A percentile compares a stretch with the other conserved stretches of the same genome.
Conservation (phyloP, 2,113 vertebrate species). For the Odocoileus virginianus region DNA sequence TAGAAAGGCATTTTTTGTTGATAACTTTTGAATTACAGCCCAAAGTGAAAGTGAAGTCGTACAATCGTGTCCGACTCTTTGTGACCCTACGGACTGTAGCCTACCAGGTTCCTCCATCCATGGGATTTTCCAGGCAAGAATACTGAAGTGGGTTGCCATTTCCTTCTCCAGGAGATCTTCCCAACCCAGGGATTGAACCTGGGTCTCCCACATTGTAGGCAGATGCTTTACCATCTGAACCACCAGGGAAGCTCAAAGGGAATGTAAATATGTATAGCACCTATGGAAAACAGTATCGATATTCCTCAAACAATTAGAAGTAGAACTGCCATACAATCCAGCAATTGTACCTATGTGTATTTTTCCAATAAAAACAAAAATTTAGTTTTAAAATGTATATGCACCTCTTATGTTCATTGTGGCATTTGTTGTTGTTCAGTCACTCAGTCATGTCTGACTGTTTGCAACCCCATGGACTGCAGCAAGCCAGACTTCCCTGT, state of each 20-base stretch:
- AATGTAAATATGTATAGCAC: neutral
- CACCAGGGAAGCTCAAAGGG: neutral
- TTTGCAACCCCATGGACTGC: neutral
- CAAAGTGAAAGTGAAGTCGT: too few species aligned
- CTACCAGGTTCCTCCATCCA: too few species aligned
- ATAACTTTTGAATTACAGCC: neutral
- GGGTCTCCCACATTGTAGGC: too few species aligned
- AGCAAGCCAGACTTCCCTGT: neutral
- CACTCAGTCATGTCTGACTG: neutral
- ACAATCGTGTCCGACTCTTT: too few species aligned
- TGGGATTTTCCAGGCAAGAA: too few species aligned
- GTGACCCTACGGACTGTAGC: too few species aligned
- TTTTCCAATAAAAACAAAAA: neutral
- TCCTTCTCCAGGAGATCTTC: too few species aligned
- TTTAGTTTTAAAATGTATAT: neutral
- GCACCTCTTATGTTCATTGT: neutral
- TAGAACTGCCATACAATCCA: neutral
- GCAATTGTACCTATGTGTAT: neutral
- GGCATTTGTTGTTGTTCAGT: neutral
- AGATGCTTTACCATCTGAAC: too few species aligned
- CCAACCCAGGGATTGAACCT: too few species aligned
- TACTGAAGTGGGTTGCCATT: too few species aligned
- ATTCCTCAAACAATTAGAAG: neutral
- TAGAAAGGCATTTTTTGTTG: neutral
- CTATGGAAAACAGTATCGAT: neutral